Evolutionary conservation across 2,888 invertebrate species (phyloP).

Genomic region (Uloborus plumipes): DNA sequence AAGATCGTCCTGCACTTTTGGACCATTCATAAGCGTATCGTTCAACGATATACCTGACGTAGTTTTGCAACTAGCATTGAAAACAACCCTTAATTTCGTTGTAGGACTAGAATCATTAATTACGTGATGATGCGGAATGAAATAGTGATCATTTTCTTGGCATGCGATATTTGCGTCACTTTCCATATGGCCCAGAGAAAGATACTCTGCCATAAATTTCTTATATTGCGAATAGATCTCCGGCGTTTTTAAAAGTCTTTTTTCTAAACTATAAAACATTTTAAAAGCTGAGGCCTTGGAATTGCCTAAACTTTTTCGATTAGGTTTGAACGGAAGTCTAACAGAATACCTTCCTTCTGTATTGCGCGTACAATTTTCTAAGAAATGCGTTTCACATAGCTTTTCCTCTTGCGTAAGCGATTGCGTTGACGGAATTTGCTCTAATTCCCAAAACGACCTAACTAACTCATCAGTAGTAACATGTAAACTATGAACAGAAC

Average conservation of each 20-base stretch:
- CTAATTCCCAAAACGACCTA: slow-evolving; percentile 4
- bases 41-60: background rate
- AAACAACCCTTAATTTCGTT: background rate
- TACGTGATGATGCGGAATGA: background rate
- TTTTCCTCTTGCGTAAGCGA: background rate
- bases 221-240: background rate
- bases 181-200: background rate
- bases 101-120: background rate
- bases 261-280: background rate
- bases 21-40: background rate
- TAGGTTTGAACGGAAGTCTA: slow-evolving; percentile 1
- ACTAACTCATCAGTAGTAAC: background rate
- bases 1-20: background rate
- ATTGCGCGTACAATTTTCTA: background rate
- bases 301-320: background rate
- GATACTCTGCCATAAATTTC: background rate
- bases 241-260: too few relatives aligned
- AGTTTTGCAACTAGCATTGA: background rate
- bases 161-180: too few relatives aligned
- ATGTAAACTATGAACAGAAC: background rate
- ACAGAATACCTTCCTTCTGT: background rate
- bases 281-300: background rate
- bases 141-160: too few relatives aligned
- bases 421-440: background rate
- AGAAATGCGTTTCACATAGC: background rate